These are phyloP conservation scores for Drosophila chauvacae DNA, from an alignment of 1,140 invertebrate genomes.

Conservation along the genomic window DNA sequence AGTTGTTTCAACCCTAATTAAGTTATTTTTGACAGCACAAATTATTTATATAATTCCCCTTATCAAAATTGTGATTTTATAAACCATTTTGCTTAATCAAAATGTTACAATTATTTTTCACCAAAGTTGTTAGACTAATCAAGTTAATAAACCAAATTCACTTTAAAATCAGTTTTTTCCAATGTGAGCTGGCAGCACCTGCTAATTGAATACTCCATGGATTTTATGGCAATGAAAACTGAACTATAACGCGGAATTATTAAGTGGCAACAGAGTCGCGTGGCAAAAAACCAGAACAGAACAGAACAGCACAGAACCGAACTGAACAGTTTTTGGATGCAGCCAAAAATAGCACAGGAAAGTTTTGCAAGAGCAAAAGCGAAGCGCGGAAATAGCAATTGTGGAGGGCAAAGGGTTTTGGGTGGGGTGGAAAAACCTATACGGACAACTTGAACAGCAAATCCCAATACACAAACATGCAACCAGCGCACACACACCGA, in stretches of 20 bases:
- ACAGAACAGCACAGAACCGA: constrained; percentile 9
- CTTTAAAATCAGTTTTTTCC: not conserved
- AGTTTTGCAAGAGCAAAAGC: constrained; percentile 36
- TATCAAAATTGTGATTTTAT: not conserved
- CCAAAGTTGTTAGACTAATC: not conserved
- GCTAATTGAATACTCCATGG: constrained; percentile 20
- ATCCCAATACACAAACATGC: constrained; percentile 70
- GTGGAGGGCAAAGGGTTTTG: not conserved
- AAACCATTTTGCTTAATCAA: not conserved
- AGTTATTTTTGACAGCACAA: not conserved
- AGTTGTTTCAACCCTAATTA: not conserved
- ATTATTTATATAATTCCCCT: not conserved
- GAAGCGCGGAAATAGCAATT: constrained; percentile 16
- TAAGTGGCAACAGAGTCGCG: constrained; percentile 34
- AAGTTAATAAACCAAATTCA: not conserved
- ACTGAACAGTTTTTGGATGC: constrained; percentile 30
- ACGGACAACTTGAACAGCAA: constrained; percentile 68
- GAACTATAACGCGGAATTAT: constrained; percentile 20
- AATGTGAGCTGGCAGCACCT: constrained; percentile 3
- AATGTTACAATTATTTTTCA: not conserved
- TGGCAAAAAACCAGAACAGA: constrained; percentile 31
- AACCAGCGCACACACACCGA: constrained; percentile 9
- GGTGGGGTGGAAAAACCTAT: constrained; percentile 51
- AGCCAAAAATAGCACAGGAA: constrained; percentile 54
- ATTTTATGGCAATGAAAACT: constrained; percentile 8